Conservation (phyloP, 2,113 vertebrate species). For the Candoia aspera region DNA sequence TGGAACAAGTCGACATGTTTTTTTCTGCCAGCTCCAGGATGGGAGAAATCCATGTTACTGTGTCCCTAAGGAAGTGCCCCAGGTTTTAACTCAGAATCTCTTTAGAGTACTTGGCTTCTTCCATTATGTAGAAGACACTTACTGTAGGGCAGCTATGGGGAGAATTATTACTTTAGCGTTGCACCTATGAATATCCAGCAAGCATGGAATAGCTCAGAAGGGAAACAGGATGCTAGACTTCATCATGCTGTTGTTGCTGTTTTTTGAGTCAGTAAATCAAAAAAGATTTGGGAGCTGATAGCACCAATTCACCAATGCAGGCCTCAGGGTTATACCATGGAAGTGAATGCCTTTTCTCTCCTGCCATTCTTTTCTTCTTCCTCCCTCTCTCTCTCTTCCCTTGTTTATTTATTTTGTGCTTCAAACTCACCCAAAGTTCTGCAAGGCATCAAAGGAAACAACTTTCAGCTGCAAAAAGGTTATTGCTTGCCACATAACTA, state of each 20-base stretch:
- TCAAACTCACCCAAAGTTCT: constrained; percentile 52
- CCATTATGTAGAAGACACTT: background rate
- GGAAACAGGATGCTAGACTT: background rate
- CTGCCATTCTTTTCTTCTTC: background rate
- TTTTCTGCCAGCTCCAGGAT: background rate
- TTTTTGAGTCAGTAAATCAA: background rate
- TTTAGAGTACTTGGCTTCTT: background rate
- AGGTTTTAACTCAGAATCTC: background rate
- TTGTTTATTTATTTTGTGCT: constrained; percentile 71
- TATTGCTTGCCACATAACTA: constrained; percentile 12
- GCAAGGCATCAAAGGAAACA: constrained; percentile 49
- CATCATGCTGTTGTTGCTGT: background rate
- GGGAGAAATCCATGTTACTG: background rate
- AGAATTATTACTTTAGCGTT: background rate
- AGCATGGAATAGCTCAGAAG: background rate
- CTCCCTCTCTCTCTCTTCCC: constrained; percentile 2
- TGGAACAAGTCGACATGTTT: background rate
- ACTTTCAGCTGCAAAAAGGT: constrained; percentile 55
- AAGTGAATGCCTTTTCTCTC: background rate
- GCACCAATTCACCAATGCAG: background rate
- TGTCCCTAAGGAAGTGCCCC: background rate
- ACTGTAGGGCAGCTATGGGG: background rate
- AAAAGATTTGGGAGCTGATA: background rate
- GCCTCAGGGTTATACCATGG: background rate
- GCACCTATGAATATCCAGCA: background rate